Evolutionary conservation across 2,113 vertebrate species (phyloP).

Genomic region (Rhodinocichla rosea): DNA sequence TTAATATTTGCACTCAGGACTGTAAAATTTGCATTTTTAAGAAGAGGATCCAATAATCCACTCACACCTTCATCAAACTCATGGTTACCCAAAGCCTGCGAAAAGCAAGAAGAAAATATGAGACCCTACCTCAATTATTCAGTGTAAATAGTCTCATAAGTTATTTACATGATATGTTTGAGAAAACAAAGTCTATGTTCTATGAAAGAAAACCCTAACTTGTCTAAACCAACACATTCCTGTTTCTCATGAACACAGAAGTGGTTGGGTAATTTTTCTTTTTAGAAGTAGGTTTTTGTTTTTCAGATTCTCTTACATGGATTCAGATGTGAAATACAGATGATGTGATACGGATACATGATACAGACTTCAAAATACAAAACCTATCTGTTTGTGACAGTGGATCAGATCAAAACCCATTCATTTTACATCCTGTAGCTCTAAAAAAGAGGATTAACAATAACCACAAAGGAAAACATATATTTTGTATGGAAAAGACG

Average conservation of each 20-base stretch:
- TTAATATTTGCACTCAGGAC: slow-evolving; percentile 89
- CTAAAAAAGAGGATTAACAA: background rate
- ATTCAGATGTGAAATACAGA: background rate
- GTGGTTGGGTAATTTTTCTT: background rate
- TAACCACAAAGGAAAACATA: background rate
- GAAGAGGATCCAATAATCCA: slow-evolving; percentile 85
- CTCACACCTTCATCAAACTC: slow-evolving; percentile 91
- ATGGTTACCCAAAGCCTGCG: slow-evolving; percentile 89
- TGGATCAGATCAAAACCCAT: background rate
- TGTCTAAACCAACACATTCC: background rate
- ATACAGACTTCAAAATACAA: background rate
- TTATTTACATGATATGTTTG: background rate
- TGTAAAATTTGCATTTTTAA: slow-evolving; percentile 76
- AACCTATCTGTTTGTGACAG: background rate
- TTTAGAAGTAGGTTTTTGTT: background rate
- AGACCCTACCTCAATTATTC: background rate
- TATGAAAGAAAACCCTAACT: background rate
- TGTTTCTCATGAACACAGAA: background rate
- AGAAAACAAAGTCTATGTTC: background rate
- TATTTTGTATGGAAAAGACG: background rate
- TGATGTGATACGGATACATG: background rate
- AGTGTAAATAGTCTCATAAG: background rate
- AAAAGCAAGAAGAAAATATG: slow-evolving; percentile 40
- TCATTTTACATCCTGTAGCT: background rate
- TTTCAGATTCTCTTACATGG: background rate